Percentiles rank a stretch among this genome's conserved stretches.
phyloP scores from a whole-genome alignment of 2,888 invertebrate species.

The Eumacrocentrus americanus region DNA sequence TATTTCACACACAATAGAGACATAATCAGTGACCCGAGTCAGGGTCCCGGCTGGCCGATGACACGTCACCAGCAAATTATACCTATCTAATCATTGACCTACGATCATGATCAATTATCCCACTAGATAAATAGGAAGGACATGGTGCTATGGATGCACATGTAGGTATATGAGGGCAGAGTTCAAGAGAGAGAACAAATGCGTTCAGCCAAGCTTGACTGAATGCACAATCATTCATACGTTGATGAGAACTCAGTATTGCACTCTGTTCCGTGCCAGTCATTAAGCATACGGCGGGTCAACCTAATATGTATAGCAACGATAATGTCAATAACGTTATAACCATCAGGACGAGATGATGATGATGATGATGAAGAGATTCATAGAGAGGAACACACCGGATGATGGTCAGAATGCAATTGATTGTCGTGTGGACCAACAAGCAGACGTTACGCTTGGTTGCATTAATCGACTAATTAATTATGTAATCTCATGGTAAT shows the following conservation, averaged over 20 bases:
- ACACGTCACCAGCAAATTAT: not conserved
- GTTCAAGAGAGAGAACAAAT: not conserved
- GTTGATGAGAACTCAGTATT: slow-evolving; percentile 31
- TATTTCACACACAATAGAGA: too few relatives aligned
- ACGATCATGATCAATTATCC: slow-evolving; percentile 43
- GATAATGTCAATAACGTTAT: slow-evolving; percentile 17
- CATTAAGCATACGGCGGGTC: too few relatives aligned
- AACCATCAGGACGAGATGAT: slow-evolving; percentile 7
- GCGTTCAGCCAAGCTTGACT: slow-evolving; percentile 38
- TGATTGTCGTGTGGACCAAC: slow-evolving; percentile 26
- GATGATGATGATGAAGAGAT: slow-evolving; percentile 25
- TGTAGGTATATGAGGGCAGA: too few relatives aligned
- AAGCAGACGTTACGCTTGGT: slow-evolving; percentile 56
- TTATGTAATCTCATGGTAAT: slow-evolving; percentile 59
- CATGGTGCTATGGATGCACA: too few relatives aligned
- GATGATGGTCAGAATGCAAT: slow-evolving; percentile 15
- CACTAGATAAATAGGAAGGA: slow-evolving; percentile 42
- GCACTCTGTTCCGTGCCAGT: not conserved
- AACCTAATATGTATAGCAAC: too few relatives aligned
- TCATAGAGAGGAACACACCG: slow-evolving; percentile 15
- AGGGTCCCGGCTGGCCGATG: slow-evolving; percentile 2
- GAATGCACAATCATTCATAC: slow-evolving; percentile 37
- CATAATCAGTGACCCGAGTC: slow-evolving; percentile 16
- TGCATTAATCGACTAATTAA: slow-evolving; percentile 58
- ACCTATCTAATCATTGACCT: slow-evolving; percentile 35